A percentile compares a stretch with the other conserved stretches of the same genome.
phyloP scores from a whole-genome alignment of 2,888 invertebrate species.

The Cantharis nigra region DNA sequence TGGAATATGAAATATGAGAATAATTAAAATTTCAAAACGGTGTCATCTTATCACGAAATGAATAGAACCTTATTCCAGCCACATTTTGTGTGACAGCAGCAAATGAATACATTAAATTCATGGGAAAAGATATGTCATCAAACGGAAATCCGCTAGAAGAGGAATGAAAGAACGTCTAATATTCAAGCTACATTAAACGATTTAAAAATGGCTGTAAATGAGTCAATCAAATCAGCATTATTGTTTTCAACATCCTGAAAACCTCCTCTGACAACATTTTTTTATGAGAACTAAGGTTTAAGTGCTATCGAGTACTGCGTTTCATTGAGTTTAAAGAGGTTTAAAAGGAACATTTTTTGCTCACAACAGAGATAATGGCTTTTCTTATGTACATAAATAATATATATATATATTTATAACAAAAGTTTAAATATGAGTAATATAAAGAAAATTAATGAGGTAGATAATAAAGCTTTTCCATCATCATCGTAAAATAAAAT shows the following conservation, averaged over 20 bases:
- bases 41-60: background rate
- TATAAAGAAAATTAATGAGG: too few relatives aligned
- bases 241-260: background rate
- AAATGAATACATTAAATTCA: background rate
- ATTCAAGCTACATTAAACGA: background rate
- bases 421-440: too few relatives aligned
- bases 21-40: background rate
- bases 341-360: background rate
- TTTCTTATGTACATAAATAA: too few relatives aligned
- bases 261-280: background rate
- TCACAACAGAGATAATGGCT: too few relatives aligned
- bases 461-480: too few relatives aligned
- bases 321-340: background rate
- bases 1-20: background rate
- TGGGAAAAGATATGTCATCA: background rate
- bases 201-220: background rate
- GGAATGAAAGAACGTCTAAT: background rate
- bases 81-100: background rate
- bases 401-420: too few relatives aligned
- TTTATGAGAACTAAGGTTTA: background rate
- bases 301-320: background rate
- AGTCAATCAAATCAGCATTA: background rate
- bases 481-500: too few relatives aligned
- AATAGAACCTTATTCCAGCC: background rate
- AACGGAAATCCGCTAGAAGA: background rate